Evolutionary conservation across 2,113 vertebrate genomes (phyloP).

Genomic region (Athene noctua): DNA sequence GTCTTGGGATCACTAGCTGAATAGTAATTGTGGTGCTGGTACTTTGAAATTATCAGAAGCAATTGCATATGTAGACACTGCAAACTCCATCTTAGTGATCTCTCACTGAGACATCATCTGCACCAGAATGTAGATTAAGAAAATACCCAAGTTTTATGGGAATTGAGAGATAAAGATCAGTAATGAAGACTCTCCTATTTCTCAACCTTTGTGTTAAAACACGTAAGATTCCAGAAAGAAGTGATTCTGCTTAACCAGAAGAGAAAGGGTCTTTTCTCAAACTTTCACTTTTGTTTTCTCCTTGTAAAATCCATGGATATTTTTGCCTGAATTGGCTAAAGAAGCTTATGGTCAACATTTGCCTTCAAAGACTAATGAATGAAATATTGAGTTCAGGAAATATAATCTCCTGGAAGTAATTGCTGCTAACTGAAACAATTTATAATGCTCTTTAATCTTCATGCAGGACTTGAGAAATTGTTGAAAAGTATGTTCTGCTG

Average conservation of each 20-base stretch:
- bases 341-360: background rate
- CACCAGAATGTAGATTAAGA: background rate
- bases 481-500: background rate
- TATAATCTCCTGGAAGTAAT: background rate
- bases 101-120: background rate
- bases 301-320: background rate
- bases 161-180: background rate
- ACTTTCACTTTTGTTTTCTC: background rate
- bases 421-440: background rate
- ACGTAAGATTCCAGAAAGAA: background rate
- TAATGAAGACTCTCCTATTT: background rate
- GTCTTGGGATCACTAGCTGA: background rate
- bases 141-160: background rate
- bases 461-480: background rate
- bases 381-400: background rate
- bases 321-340: background rate
- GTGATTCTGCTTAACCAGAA: background rate
- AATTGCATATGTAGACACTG: background rate
- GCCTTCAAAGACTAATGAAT: background rate
- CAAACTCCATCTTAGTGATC: background rate
- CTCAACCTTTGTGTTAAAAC: background rate
- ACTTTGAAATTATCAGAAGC: background rate
- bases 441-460: background rate
- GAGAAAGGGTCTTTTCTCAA: background rate
- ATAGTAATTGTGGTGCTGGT: background rate